Percentiles rank a stretch among this genome's conserved stretches.
Conservation (phyloP, 64 coral and sea anemone species). For the Montipora cactus region DNA sequence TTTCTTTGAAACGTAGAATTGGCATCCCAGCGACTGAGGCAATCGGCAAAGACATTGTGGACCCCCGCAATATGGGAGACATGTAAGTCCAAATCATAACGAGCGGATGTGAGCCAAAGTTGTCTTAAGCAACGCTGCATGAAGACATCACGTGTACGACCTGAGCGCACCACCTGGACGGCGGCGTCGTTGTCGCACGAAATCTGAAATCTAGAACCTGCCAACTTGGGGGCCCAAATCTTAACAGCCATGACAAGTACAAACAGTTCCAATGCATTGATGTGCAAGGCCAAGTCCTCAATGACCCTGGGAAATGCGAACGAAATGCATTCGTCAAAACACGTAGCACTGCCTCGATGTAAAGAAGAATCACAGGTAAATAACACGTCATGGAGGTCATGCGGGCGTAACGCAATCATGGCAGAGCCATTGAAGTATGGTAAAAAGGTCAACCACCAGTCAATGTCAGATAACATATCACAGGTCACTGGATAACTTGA, state of each 20-base stretch:
- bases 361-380: neutral
- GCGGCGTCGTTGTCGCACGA: constrained; percentile 47
- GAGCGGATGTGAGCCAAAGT: constrained; percentile 38
- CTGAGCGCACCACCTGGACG: neutral
- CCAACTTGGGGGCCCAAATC: constrained; percentile 17
- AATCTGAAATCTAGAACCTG: constrained; percentile 23
- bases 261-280: constrained; percentile 25
- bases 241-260: neutral
- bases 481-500: neutral
- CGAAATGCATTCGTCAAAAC: constrained; percentile 19
- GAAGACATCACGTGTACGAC: constrained; percentile 26
- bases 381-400: neutral
- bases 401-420: neutral
- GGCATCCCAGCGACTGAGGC: constrained; percentile 53
- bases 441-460: neutral
- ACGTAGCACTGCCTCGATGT: constrained; percentile 17
- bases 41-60: constrained; percentile 45
- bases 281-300: neutral
- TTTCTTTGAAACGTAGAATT: neutral
- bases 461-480: neutral
- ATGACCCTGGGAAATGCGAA: constrained; percentile 20
- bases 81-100: constrained; percentile 39
- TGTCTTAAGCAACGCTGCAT: constrained; percentile 55
- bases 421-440: constrained; percentile 7
- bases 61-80: constrained; percentile 29